phyloP scores from a whole-genome alignment of 2,888 invertebrate genomes.

The Nephrocerus scutellatus region DNA sequence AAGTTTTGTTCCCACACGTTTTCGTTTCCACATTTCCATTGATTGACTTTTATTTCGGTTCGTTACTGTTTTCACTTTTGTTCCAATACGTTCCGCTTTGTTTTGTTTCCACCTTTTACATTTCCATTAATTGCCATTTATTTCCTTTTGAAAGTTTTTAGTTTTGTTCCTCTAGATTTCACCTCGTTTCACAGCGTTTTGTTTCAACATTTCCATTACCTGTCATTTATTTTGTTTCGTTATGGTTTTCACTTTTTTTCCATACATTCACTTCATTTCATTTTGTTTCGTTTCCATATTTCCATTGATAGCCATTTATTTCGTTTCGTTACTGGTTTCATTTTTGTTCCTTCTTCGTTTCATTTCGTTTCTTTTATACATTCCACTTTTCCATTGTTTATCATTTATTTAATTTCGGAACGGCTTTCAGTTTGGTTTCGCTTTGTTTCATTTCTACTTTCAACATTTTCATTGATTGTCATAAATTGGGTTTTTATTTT shows the following conservation, averaged over 20 bases:
- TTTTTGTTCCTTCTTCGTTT: slow-evolving; percentile 50
- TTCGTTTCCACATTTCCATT: too few relatives aligned
- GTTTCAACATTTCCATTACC: too few relatives aligned
- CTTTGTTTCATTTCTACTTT: too few relatives aligned
- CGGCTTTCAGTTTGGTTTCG: slow-evolving; percentile 53
- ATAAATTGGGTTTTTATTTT: too few relatives aligned
- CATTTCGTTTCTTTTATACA: slow-evolving; percentile 50
- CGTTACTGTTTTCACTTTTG: slow-evolving; percentile 12
- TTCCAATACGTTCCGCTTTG: slow-evolving; percentile 16
- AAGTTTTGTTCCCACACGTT: too few relatives aligned
- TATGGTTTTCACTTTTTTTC: slow-evolving; percentile 13
- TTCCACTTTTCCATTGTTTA: slow-evolving; percentile 61
- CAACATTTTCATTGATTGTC: too few relatives aligned
- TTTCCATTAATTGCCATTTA: slow-evolving; percentile 12
- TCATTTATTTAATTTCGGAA: slow-evolving; percentile 68
- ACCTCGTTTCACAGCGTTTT: slow-evolving; percentile 18
- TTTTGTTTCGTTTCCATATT: slow-evolving; percentile 18
- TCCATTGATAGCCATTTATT: neutral
- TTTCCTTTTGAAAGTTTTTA: slow-evolving; percentile 17
- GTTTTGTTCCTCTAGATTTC: slow-evolving; percentile 19
- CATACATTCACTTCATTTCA: slow-evolving; percentile 9
- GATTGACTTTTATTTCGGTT: too few relatives aligned
- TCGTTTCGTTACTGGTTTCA: slow-evolving; percentile 38
- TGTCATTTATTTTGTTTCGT: slow-evolving; percentile 6
- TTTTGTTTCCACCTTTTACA: slow-evolving; percentile 10